Base-by-base conservation (phyloP, 1,140 invertebrate genomes). In the Lepidostoma basale region DNA sequence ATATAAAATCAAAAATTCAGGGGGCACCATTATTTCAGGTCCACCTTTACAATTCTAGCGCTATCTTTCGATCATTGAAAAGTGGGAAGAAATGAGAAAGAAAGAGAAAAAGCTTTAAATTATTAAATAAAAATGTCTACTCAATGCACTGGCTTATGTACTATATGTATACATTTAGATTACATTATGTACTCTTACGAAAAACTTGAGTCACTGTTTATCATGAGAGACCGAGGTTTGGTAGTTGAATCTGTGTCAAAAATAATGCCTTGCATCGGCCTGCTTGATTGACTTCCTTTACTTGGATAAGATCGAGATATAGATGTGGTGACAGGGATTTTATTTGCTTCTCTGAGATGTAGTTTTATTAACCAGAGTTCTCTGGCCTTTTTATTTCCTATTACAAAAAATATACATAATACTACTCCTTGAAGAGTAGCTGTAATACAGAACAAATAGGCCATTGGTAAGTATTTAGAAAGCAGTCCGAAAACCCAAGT, bases 391-490 rank as follows among this genome's bases (percentile, higher is more conserved):
- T 83, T 83, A 71, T 85, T 84, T 12, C 82, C 79, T 2, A 84
- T 33, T 1, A 86, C 78, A 66, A 84, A 85, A 74, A 86, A 85
- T 12, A 84, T 28, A 70, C 84, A 85, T 33, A 85, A 67, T 9
- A 85, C 78, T 30, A 84, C 80, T 0, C 85, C 85, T 76, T 86
- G 85, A 49, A 80, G 77, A 0, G 83, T 83, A 0, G 78, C 79
- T 1, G 80, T 81, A 8, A 84, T 70, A 33, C 80, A 82, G 69
- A 85, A 86, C 4, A 86, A 68, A 66, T 84, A 85, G 1, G 80
- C 77, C n/a, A 78, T 77, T 0, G 81, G 75, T 0, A 83, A 62
- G 62, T 80, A 78, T 22, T 68, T 75, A 0, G 77, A 76, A 25
- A 84, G 78, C 1, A 84, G 63, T 20, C 81, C 83, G 66, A 84